Evolutionary conservation across 2,797 vertebrate genomes (phyloP).

Genomic region (Pseudopleuronectes americanus): DNA sequence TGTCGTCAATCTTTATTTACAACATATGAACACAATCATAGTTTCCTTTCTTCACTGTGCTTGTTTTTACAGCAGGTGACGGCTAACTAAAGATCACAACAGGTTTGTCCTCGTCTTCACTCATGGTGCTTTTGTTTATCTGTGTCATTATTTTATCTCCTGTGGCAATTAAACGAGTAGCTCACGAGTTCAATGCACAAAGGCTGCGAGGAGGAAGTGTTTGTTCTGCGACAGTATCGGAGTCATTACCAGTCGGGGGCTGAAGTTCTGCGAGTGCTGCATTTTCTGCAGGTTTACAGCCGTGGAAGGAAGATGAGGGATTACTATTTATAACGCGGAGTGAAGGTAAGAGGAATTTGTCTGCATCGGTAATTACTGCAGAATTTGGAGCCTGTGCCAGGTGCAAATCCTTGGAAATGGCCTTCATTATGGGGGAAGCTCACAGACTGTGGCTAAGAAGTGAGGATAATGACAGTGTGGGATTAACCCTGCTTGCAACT

Average conservation of each 20-base stretch:
- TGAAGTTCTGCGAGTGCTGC: conserved; percentile 30
- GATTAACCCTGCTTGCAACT: conserved; percentile 73
- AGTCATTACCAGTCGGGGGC: conserved; percentile 58
- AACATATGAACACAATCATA: too few species aligned
- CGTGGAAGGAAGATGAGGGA: conserved; percentile 38
- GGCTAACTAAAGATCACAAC: neutral
- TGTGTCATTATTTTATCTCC: conserved; percentile 42
- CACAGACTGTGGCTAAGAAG: conserved; percentile 62
- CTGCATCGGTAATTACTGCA: conserved; percentile 66
- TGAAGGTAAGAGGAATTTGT: conserved; percentile 57
- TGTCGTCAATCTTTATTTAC: too few species aligned
- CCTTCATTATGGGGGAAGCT: conserved; percentile 69
- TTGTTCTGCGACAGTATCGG: conserved; percentile 44
- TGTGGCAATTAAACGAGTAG: conserved; percentile 52
- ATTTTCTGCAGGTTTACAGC: conserved; percentile 53
- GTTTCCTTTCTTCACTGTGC: too few species aligned
- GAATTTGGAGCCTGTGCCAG: conserved; percentile 53
- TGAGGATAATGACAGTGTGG: conserved; percentile 76
- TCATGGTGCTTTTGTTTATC: conserved; percentile 44
- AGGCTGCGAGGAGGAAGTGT: conserved; percentile 7
- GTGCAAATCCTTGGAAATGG: conserved; percentile 75
- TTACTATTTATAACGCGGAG: conserved; percentile 58
- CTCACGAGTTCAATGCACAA: conserved; percentile 32
- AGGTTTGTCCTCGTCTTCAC: neutral
- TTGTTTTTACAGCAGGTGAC: neutral